Base-by-base conservation (phyloP, 2,888 invertebrate genomes). In the Lasioglossum zephyrum region DNA sequence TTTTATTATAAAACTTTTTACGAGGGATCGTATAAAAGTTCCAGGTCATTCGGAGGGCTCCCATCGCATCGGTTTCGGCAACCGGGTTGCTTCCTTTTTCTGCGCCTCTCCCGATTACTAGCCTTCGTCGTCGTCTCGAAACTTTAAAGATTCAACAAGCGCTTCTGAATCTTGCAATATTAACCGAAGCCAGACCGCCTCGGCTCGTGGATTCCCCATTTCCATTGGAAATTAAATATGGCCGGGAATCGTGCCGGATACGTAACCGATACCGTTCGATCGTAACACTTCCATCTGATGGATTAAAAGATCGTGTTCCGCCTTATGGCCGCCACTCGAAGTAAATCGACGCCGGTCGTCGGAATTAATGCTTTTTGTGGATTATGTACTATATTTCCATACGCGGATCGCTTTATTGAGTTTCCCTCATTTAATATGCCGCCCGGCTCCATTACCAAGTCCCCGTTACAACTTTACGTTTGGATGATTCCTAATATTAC, bases 1-100 rank as follows among this genome's bases (percentile, higher is more conserved):
- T 87, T 91, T 89, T 89, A 89, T 92, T 93, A 92, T 92, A 91
- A 93, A 93, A 88, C 84, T 91, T 93, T 93, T 93, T 93, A 93
- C 85, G 93, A 92, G 91, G 87, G 8, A 89, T 89, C 92, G 88
- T 91, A 93, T 90, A 91, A 93, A 93, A 93, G 91, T 93, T 93
- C 73, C 75, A 77, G 79, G 70, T 76, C 82, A 83, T 88, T 88
- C 81, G 85, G 75, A 84, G 82, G 78, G 82, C 85, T 86, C 79
- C 72, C 16, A 47, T 47, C 47, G 47, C 72, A 82, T 75, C 84
- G 78, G 63, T 84, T 84, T 70, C 76, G 77, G 57, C 47, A 44
- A 49, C 63, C 49, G 57, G 72, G 47, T 9, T 53, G 53, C 53
- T 85, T 90, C 63, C 73, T 36, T 74, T 80, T 78, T 77, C 78